Percentiles rank a stretch among this genome's conserved stretches.
These are phyloP conservation scores for Castor canadensis DNA, from an alignment of 2,113 vertebrate species.

Conservation along the genomic window DNA sequence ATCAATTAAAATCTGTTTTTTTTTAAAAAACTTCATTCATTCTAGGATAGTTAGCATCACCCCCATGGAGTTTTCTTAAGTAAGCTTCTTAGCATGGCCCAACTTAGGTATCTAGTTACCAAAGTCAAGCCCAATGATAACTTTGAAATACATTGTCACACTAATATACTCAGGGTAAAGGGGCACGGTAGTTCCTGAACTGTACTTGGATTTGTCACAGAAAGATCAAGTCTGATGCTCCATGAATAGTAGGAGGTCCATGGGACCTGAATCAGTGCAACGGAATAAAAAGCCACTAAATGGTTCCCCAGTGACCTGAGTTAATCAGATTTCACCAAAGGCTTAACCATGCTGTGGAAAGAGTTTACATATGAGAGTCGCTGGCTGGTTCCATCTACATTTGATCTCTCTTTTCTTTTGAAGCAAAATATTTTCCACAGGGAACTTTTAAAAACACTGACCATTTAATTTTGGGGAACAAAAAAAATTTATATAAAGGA, in stretches of 20 bases:
- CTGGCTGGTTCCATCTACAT: slow-evolving; percentile 39
- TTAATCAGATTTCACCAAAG: slow-evolving; percentile 67
- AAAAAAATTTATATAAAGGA: slow-evolving; percentile 39
- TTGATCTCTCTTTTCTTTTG: slow-evolving; percentile 71
- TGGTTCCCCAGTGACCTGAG: slow-evolving; percentile 40
- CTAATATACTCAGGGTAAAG: neutral
- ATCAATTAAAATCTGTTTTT: neutral
- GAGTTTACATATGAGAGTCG: slow-evolving; percentile 32
- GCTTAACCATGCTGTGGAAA: slow-evolving; percentile 49
- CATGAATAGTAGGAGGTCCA: neutral
- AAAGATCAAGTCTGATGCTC: neutral
- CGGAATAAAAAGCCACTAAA: slow-evolving; percentile 52
- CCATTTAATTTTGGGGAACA: slow-evolving; percentile 62
- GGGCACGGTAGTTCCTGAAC: neutral
- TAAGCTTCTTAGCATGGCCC: neutral
- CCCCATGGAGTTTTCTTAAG: neutral
- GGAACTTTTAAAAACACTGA: slow-evolving; percentile 61
- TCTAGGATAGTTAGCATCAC: neutral
- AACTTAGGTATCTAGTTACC: neutral
- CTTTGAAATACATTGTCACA: neutral
- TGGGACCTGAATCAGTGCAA: neutral
- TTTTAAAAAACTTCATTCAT: neutral
- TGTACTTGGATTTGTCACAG: neutral
- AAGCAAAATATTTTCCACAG: slow-evolving; percentile 65
- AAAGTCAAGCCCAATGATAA: neutral